A percentile compares a stretch with the other conserved stretches of the same genome.
Conservation (phyloP, 2,113 vertebrate species). For the Saccopteryx leptura region DNA sequence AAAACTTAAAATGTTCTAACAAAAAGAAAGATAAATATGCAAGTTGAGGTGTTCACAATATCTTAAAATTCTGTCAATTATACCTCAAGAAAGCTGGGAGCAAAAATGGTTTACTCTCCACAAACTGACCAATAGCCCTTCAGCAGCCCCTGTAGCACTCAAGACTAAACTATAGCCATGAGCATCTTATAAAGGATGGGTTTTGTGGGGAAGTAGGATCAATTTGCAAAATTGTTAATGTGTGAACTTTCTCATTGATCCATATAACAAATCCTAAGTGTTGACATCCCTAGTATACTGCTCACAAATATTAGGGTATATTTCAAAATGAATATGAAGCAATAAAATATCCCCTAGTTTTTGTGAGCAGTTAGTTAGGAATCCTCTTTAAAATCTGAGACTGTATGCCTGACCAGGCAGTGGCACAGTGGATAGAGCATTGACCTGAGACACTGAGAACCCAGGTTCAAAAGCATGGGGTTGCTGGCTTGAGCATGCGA, state of each 20-base stretch:
- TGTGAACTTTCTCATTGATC: neutral
- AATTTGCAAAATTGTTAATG: neutral
- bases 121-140: neutral
- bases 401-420: too few relatives aligned
- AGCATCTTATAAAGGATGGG: neutral
- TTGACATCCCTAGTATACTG: neutral
- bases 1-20: neutral
- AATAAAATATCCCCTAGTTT: too few relatives aligned
- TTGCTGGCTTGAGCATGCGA: too few relatives aligned
- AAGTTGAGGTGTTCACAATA: neutral
- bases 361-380: neutral
- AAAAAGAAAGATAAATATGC: neutral
- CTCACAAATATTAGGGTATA: too few relatives aligned
- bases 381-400: neutral
- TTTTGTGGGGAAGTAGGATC: neutral
- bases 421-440: too few relatives aligned
- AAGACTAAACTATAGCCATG: neutral
- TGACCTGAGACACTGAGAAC: too few relatives aligned
- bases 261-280: neutral
- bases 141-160: neutral
- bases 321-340: too few relatives aligned
- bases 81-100: neutral
- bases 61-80: neutral
- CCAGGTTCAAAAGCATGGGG: too few relatives aligned
- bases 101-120: neutral